A percentile compares a stretch with the other conserved stretches of the same genome.
phyloP scores from a whole-genome alignment of 53 echinoderm and acorn worm species.

The Arbacia lixula region DNA sequence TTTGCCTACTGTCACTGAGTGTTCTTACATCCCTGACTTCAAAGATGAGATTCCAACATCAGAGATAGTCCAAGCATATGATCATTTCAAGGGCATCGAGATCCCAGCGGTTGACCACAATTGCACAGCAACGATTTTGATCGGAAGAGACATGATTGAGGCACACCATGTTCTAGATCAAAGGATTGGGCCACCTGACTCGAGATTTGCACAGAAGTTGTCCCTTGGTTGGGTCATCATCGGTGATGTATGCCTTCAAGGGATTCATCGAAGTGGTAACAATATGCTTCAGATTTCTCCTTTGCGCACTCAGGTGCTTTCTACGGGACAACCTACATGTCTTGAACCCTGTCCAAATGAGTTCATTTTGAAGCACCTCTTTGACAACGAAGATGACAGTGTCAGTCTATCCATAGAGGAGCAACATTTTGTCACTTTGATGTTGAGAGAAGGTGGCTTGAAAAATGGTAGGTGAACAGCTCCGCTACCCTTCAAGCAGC shows the following conservation, averaged over 20 bases:
- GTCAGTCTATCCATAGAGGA: slow-evolving; percentile 39
- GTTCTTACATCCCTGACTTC: slow-evolving; percentile 52
- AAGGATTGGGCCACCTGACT: not conserved
- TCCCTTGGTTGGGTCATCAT: slow-evolving; percentile 1
- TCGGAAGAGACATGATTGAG: not conserved
- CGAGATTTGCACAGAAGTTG: not conserved
- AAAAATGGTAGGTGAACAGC: slow-evolving; percentile 50
- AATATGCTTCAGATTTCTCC: not conserved
- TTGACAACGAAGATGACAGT: slow-evolving; percentile 42
- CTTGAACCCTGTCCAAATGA: slow-evolving; percentile 39
- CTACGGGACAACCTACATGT: not conserved
- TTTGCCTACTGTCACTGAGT: slow-evolving; percentile 63
- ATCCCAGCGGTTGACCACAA: not conserved
- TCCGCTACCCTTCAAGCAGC: slow-evolving; percentile 56
- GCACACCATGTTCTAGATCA: not conserved
- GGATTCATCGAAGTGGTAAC: not conserved
- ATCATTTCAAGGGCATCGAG: not conserved
- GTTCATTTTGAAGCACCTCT: slow-evolving; percentile 14
- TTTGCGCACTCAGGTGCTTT: slow-evolving; percentile 2
- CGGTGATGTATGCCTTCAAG: not conserved
- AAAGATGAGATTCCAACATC: slow-evolving; percentile 63
- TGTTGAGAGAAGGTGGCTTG: slow-evolving; percentile 44
- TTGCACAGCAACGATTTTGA: not conserved
- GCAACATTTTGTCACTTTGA: slow-evolving; percentile 38
- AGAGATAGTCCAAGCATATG: slow-evolving; percentile 6